Evolutionary conservation across 2,797 vertebrate species (phyloP), one percentile per base, ranked within the genome.

Genomic region (Notolabrus celidotus): DNA sequence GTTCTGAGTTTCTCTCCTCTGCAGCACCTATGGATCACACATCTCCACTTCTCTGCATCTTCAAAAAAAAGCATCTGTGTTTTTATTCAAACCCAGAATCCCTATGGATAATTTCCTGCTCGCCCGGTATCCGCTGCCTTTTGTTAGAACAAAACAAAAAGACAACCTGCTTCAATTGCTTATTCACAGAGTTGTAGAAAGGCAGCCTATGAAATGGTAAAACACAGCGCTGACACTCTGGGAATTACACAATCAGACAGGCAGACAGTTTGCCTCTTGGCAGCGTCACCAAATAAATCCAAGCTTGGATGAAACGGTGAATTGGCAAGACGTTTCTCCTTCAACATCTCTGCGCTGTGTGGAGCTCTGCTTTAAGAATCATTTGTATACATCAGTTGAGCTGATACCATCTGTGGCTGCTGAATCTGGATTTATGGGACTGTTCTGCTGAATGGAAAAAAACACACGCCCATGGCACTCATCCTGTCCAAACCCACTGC

Each of bases 211-310:
- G 54, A 79, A 81, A 77, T 19, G 46, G 76, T 65, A 72, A 65
- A 71, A 39, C 41, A 17, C 52, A 36, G 42, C 14, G 57, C 67
- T 67, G 67, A 84, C 53, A 59, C 60, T 11, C n/a, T 49, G 73
- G 80, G 64, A 67, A 73, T 77, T 77, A 81, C 14, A 83, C 74
- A 76, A 74, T 79, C 82, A 85, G 72, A 73, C 68, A 71, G 59
- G 43, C 62, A 39, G 58, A 71, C 31, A 58, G 63, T 77, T 80
- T 78, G 75, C 49, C 71, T 80, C 72, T 73, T 63, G 46, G 58
- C 86, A 41, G 31, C 52, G 60, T 63, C 67, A 61, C 49, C 43
- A 43, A 77, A 74, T 65, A 65, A 74, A 72, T 67, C n/a, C 20
- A 25, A 67, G 70, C 31, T 49, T 77, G 52, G 77, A 74, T 70